phyloP scores from a whole-genome alignment of 2,113 vertebrate species.

The Panurus biarmicus region DNA sequence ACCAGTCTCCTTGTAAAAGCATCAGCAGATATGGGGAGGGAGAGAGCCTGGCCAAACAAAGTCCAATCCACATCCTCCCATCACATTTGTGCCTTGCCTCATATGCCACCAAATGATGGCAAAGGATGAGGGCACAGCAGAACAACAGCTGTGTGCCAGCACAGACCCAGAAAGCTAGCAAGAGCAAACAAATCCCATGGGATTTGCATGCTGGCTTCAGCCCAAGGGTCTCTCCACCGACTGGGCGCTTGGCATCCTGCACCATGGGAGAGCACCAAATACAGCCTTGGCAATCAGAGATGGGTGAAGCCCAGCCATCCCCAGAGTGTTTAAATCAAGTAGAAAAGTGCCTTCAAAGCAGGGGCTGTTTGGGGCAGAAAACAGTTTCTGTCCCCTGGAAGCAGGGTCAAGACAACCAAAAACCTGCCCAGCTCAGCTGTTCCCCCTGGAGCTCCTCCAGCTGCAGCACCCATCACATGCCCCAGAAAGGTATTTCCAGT shows the following conservation, averaged over 20 bases:
- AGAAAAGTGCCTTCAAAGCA: background rate
- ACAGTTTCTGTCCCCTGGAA: background rate
- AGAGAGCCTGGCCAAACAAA: background rate
- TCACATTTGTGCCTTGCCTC: fast-evolving
- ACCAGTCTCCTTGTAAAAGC: background rate
- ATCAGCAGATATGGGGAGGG: background rate
- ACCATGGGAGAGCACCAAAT: background rate
- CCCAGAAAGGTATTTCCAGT: conserved; percentile 3
- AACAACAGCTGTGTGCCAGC: background rate
- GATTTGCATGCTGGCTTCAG: background rate
- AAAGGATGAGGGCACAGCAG: background rate
- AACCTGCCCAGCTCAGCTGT: background rate
- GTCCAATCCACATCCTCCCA: fast-evolving
- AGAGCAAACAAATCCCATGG: fast-evolving
- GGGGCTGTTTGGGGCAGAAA: background rate
- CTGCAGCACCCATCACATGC: background rate
- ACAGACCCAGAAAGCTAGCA: fast-evolving
- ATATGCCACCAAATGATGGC: fast-evolving
- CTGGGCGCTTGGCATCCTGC: background rate
- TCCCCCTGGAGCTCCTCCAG: background rate
- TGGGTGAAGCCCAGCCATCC: fast-evolving
- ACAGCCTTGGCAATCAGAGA: fast-evolving
- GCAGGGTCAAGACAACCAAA: background rate
- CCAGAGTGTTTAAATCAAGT: background rate
- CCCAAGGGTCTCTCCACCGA: fast-evolving